These are phyloP conservation scores for Gorsachius goisagi DNA, from an alignment of 2,113 vertebrate species.

Conservation along the genomic window DNA sequence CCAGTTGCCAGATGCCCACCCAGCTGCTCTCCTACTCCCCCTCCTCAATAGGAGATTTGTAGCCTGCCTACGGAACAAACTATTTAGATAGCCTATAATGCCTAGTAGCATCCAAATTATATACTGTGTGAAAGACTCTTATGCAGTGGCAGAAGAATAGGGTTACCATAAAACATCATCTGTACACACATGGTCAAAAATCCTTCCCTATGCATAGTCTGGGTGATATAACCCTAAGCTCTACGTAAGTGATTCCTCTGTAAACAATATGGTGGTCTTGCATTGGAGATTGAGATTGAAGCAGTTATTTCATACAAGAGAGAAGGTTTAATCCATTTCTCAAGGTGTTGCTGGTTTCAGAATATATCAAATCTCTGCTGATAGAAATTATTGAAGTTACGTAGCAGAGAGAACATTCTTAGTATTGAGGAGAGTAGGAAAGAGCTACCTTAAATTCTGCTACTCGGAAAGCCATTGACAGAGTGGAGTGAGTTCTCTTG, in stretches of 20 bases:
- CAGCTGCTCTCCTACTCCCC: background rate
- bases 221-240: background rate
- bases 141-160: background rate
- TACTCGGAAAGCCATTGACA: background rate
- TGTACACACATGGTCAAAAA: rapidly evolving
- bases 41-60: background rate
- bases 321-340: background rate
- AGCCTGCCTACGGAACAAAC: background rate
- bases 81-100: background rate
- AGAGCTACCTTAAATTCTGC: background rate
- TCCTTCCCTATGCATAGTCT: background rate
- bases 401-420: background rate
- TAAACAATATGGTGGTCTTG: background rate
- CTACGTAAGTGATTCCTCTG: background rate
- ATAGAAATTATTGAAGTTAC: background rate
- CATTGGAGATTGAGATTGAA: background rate
- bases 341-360: background rate
- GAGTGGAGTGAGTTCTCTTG: background rate
- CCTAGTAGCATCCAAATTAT: background rate
- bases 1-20: background rate
- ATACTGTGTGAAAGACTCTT: background rate
- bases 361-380: background rate
- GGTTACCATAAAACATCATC: background rate
- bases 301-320: background rate
- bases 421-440: background rate